phyloP scores from a whole-genome alignment of 1,140 invertebrate species.

The Copidosoma floridanum region DNA sequence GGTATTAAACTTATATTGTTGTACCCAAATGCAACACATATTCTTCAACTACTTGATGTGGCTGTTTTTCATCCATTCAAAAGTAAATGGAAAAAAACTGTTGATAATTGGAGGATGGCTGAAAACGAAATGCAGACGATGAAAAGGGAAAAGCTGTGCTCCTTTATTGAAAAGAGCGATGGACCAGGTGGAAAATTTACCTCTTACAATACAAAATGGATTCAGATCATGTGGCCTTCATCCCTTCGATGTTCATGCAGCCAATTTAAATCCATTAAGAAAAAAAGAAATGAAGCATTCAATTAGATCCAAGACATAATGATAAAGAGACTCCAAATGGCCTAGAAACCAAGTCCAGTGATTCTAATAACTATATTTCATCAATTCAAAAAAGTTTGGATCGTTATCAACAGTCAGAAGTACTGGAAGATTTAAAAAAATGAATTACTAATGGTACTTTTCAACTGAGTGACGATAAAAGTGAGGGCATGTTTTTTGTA shows the following conservation, averaged over 20 bases:
- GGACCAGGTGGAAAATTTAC: neutral
- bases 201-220: conserved; percentile 2
- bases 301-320: no score
- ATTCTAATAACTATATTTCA: no score
- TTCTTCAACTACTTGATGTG: conserved; percentile 49
- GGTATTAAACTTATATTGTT: conserved; percentile 35
- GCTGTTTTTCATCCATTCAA: conserved; percentile 43
- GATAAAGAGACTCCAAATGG: no score
- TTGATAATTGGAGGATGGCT: neutral
- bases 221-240: conserved; percentile 20
- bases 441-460: no score
- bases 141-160: neutral
- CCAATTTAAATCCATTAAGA: neutral
- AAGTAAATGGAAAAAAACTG: no score
- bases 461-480: no score
- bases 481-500: no score
- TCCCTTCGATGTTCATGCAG: conserved; percentile 9
- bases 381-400: no score
- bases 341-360: no score
- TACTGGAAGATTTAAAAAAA: no score
- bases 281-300: neutral
- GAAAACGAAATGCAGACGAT: neutral
- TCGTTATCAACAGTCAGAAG: no score
- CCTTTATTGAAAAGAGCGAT: neutral
- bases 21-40: no score